phyloP scores from a whole-genome alignment of 2,113 vertebrate species.

The Naja naja region DNA sequence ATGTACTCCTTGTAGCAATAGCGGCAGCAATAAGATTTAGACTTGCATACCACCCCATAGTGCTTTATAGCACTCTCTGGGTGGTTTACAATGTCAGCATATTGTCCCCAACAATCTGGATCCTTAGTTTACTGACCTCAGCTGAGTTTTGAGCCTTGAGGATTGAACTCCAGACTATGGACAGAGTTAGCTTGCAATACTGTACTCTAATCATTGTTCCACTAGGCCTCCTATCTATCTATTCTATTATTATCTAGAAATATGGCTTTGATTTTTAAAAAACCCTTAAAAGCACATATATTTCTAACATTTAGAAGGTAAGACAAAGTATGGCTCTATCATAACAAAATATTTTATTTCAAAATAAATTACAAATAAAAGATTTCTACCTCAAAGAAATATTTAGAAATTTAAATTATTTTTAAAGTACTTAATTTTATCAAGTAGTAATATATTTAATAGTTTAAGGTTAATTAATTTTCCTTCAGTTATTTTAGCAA shows the following conservation, averaged over 20 bases:
- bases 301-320: neutral
- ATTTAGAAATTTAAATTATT: neutral
- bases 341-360: neutral
- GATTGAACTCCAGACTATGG: neutral
- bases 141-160: neutral
- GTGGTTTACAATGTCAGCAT: neutral
- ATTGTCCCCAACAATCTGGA: neutral
- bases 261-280: neutral
- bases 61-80: neutral
- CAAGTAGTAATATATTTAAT: neutral
- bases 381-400: neutral
- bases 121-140: neutral
- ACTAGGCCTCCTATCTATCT: too few species aligned
- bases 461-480: neutral
- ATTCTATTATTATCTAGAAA: neutral
- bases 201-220: too few species aligned
- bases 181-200: neutral
- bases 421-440: neutral
- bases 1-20: neutral
- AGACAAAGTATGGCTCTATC: neutral
- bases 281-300: neutral
- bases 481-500: slow-evolving; percentile 4
- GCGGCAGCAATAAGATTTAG: neutral
- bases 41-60: neutral
- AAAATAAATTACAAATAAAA: neutral